Evolutionary conservation across 2,113 vertebrate species (phyloP).

Genomic region (Pangasianodon hypophthalmus): DNA sequence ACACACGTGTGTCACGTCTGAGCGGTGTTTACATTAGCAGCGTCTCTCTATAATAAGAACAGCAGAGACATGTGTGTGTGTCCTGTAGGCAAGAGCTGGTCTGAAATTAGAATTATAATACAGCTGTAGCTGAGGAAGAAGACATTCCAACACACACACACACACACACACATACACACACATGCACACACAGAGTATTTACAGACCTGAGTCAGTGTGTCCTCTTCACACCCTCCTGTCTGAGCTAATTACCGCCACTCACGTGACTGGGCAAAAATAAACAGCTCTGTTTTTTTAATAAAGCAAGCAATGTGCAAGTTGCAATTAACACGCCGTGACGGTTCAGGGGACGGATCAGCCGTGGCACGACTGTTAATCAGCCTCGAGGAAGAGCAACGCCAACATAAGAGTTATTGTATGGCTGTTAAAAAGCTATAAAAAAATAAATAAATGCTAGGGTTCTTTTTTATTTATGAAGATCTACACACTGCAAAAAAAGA

Average conservation of each 20-base stretch:
- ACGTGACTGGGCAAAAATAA: conserved; percentile 38
- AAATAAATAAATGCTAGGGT: background rate
- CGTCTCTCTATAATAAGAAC: conserved; percentile 27
- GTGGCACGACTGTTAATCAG: conserved; percentile 33
- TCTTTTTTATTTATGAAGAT: background rate
- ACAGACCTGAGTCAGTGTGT: conserved; percentile 22
- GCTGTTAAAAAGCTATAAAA: background rate
- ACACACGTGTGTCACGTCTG: conserved; percentile 37
- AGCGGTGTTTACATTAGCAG: conserved; percentile 19
- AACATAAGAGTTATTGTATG: background rate
- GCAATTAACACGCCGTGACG: conserved; percentile 34
- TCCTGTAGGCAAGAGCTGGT: background rate
- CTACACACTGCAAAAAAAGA: background rate
- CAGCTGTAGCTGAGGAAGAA: background rate
- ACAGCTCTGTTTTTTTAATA: background rate
- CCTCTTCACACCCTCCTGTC: conserved; percentile 25
- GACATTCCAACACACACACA: conserved; percentile 24
- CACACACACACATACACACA: conserved; percentile 35
- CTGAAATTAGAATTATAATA: conserved; percentile 10
- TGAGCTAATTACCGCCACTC: conserved; percentile 37
- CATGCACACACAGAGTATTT: conserved; percentile 29
- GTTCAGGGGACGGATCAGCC: conserved; percentile 8
- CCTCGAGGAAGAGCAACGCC: background rate
- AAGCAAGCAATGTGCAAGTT: conserved; percentile 29
- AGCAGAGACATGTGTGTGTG: conserved; percentile 46